Percentiles rank a stretch among this genome's conserved stretches.
Evolutionary conservation across 2,797 vertebrate species (phyloP).

Genomic region (Melopsittacus undulatus): DNA sequence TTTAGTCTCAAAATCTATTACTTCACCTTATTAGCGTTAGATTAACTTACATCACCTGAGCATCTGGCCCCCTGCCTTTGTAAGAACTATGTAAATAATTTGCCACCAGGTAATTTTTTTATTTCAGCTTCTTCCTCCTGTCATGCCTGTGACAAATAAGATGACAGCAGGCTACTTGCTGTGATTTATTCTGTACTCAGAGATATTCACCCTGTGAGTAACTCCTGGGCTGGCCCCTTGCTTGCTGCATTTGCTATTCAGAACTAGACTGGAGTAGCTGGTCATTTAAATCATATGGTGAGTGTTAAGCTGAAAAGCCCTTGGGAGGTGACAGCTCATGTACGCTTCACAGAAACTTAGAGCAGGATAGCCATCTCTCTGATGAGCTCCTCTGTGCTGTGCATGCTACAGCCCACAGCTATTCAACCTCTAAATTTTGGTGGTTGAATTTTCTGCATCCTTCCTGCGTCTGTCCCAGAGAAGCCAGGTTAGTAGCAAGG

Average conservation of each 20-base stretch:
- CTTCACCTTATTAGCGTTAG: not conserved
- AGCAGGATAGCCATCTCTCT: not conserved
- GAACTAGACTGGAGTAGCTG: not conserved
- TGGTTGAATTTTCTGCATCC: rapidly evolving
- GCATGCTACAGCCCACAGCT: rapidly evolving
- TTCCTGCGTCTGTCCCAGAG: rapidly evolving
- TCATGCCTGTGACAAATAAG: not conserved
- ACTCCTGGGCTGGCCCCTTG: not conserved
- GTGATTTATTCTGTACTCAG: not conserved
- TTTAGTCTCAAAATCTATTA: not conserved
- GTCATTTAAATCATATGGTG: not conserved
- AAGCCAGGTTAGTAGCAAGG: not conserved
- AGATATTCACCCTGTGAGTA: not conserved
- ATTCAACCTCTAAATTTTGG: not conserved
- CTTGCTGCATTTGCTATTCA: not conserved
- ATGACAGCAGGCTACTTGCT: not conserved
- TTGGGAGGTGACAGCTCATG: rapidly evolving
- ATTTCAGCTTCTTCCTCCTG: not conserved
- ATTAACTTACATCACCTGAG: not conserved
- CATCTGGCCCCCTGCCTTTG: not conserved
- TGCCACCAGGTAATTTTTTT: not conserved
- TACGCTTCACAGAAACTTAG: not conserved
- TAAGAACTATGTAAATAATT: not conserved
- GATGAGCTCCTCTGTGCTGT: not conserved
- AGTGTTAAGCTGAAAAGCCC: not conserved